Base-by-base conservation (phyloP, 2,888 invertebrate species). In the Clitarchus hookeri region DNA sequence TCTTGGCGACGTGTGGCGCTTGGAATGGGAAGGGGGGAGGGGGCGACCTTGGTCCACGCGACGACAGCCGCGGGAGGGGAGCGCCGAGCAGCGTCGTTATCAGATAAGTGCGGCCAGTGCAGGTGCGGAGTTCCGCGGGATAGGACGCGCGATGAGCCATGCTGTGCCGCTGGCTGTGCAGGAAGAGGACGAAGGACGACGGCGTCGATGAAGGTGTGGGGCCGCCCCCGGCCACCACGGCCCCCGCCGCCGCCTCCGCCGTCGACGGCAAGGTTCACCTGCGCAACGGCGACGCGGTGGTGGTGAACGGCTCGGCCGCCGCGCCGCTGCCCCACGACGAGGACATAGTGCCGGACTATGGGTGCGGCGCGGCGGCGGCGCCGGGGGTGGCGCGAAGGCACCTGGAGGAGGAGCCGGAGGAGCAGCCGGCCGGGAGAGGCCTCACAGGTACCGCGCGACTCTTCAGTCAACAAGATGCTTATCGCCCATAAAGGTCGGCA, bases 301-400 rank as follows among this genome's bases (percentile, higher is more conserved):
- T 90, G 89, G 92, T 93, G 65, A 65, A 23, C 65, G 53, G 53
- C 53, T 53, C 53, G 53, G 53, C 53, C 13, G 36, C 36, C 36
- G 48, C 48, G 12, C 12, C 12, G 48, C 11, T 16, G 48, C 65
- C 65, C 65, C 8, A n/a, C 65, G 8, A 16, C 23, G 65, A 65
- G 65, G 65, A 65, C 65, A 65, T 65, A 16, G 65, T 65, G 89
- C 92, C 93, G 89, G 90, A 92, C 25, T 90, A 93, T 9, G 90
- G 91, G 0, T 92, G 92, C 89, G 93, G 93, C 88, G 92, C 93
- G 19, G 91, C 92, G 88, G 90, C 83, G 83, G 23, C 44, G 83
- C 27, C 83, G 83, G 83, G 44, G 83, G 6, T 36, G 83, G 83
- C 44, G n/a, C 16, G 27, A 0, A 36, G 19, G 25, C 80, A 13